Percentiles rank a stretch among this genome's conserved stretches.
Conservation (phyloP, 2,888 invertebrate species). For the Atrina japonica region DNA sequence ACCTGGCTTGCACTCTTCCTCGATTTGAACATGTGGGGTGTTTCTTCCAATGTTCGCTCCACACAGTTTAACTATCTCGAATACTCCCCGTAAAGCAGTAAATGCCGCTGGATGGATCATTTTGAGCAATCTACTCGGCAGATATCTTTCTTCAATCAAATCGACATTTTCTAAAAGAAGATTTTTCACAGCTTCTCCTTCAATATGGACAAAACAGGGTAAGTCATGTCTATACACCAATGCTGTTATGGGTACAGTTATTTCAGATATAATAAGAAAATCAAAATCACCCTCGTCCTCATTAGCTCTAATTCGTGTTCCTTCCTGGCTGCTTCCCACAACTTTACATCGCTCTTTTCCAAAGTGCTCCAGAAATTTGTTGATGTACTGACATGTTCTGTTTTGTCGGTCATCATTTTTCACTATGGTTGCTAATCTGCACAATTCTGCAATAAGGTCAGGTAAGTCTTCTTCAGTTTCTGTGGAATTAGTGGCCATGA, state of each 20-base stretch:
- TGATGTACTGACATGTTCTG: constrained; percentile 31
- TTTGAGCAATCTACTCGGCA: constrained; percentile 25
- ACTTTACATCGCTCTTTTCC: constrained; percentile 41
- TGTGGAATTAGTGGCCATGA: too few species aligned
- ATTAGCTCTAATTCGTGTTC: constrained; percentile 41
- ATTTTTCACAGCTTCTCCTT: constrained; percentile 24
- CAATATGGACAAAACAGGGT: constrained; percentile 50
- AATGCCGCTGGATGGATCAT: constrained; percentile 21
- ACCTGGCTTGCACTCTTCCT: constrained; percentile 32
- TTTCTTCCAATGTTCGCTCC: not conserved
- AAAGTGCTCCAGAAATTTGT: constrained; percentile 30
- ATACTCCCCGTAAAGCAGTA: constrained; percentile 12
- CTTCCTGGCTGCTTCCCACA: constrained; percentile 54
- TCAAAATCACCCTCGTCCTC: constrained; percentile 53
- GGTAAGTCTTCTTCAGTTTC: not conserved
- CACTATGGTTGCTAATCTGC: constrained; percentile 5
- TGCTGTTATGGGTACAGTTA: constrained; percentile 43
- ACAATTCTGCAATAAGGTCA: constrained; percentile 3
- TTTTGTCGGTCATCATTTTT: constrained; percentile 37
- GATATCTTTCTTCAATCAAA: constrained; percentile 28
- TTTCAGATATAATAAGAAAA: constrained; percentile 50
- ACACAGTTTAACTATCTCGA: constrained; percentile 3
- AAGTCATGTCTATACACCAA: constrained; percentile 41
- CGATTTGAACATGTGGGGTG: constrained; percentile 3
- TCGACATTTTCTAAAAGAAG: not conserved